Base-by-base conservation (phyloP, 2,888 invertebrate genomes). In the Xestia sexstrigata region DNA sequence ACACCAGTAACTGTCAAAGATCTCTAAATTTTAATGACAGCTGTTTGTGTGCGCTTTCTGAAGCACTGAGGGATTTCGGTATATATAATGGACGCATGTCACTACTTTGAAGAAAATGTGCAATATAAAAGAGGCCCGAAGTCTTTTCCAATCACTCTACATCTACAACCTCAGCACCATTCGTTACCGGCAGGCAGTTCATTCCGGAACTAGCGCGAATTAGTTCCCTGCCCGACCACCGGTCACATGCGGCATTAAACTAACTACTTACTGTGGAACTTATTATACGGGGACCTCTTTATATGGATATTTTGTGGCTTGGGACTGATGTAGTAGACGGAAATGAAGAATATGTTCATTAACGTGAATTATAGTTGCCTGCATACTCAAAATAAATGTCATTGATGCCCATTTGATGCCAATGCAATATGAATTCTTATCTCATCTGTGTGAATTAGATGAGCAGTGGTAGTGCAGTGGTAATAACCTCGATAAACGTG, bases 191-290 rank as follows among this genome's bases (percentile, higher is more conserved):
- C 52, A 39, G 79, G 84, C 73, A 77, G 76, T 79, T 83, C 74
- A 83, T 79, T 83, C 76, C 76, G 78, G 71, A 78, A 77, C 70
- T 26, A 11, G 80, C 62, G 79, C 65, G 87, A 81, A 88, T 86
- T 78, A 86, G 86, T 86, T 86, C 70, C 39, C 23, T 62, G 42
- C 55, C 39, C 49, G 35, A 49, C 88, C 73, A 75, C 78, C 72
- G 86, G 87, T 74, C 86, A 86, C 88, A 86, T 71, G 78, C 77
- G 81, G 74, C 75, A 81, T 86, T 88, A 75, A 86, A 88, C 85
- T 87, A 68, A 78, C 71, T 86, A 67, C 66, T 81, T 76, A 52
- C 74, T 52, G 13, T 13, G 6, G 13, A 73, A 75, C 70, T 80
- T 76, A 82, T 67, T 87, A 73, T 66, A 55, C n/a, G 2, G 13